Percentiles rank a stretch among this genome's conserved stretches.
These are phyloP conservation scores for Miniopterus natalensis DNA, from an alignment of 2,113 vertebrate species.

Conservation along the genomic window DNA sequence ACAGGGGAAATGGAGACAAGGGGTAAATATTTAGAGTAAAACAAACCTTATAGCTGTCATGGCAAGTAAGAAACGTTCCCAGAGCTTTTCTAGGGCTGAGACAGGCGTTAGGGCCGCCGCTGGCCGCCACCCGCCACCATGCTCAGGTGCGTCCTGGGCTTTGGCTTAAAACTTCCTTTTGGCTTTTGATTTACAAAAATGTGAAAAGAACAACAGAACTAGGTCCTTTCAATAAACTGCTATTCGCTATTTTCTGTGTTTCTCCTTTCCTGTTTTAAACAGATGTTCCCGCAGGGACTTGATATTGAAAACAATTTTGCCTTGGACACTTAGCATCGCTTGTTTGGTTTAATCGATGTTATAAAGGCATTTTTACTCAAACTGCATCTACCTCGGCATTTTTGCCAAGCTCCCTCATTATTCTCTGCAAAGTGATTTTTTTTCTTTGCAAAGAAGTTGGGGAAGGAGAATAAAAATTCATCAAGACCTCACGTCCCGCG, in stretches of 20 bases:
- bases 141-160: neutral
- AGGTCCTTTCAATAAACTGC: neutral
- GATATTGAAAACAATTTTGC: neutral
- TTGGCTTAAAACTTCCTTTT: neutral
- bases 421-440: neutral
- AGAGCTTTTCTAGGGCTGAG: neutral
- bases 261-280: conserved; percentile 7
- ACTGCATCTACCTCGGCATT: neutral
- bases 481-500: neutral
- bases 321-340: neutral
- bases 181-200: neutral
- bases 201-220: neutral
- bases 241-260: neutral
- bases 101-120: neutral
- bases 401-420: neutral
- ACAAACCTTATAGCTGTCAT: neutral
- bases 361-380: conserved; percentile 44
- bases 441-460: neutral
- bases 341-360: conserved; percentile 23
- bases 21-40: conserved; percentile 10
- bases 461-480: neutral
- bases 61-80: neutral
- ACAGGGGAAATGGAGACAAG: neutral
- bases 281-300: neutral
- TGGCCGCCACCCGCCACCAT: too few species aligned